Percentiles rank a stretch among this genome's conserved stretches.
Conservation (phyloP, 2,888 invertebrate genomes). For the Unio pictorum region DNA sequence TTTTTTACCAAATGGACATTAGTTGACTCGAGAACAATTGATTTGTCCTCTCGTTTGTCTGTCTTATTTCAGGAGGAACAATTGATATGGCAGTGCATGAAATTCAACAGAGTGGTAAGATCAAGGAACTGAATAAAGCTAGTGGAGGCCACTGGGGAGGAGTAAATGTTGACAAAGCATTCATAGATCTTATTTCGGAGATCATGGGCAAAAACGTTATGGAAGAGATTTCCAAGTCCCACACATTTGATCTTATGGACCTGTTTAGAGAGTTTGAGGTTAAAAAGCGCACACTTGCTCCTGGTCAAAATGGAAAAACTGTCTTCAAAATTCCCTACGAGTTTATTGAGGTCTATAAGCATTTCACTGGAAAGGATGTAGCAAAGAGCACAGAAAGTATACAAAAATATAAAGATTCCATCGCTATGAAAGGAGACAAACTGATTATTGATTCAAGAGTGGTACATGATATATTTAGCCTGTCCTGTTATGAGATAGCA, state of each 20-base stretch:
- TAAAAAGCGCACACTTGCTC: background rate
- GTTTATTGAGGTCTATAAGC: too few species aligned
- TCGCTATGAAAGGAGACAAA: background rate
- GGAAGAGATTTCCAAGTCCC: background rate
- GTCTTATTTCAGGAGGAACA: constrained; percentile 5
- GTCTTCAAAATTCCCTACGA: too few species aligned
- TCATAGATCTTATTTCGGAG: constrained; percentile 3
- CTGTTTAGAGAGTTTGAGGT: constrained; percentile 3
- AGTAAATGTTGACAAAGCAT: constrained; percentile 3
- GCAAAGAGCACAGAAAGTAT: too few species aligned
- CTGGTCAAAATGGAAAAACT: too few species aligned
- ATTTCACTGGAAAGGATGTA: too few species aligned
- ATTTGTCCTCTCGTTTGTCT: too few species aligned
- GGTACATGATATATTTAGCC: constrained; percentile 2
- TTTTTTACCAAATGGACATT: too few species aligned
- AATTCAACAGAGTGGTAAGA: background rate
- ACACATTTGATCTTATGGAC: constrained; percentile 1
- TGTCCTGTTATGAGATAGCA: background rate
- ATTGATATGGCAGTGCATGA: constrained; percentile 6
- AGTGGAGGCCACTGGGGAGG: constrained; percentile 11
- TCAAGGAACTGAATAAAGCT: constrained; percentile 5
- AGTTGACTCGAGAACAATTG: too few species aligned
- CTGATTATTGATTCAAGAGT: background rate
- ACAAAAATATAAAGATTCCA: background rate
- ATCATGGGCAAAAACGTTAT: constrained; percentile 1